These are phyloP conservation scores for Calliphora vicina DNA, from an alignment of 1,140 invertebrate species.

Conservation along the genomic window DNA sequence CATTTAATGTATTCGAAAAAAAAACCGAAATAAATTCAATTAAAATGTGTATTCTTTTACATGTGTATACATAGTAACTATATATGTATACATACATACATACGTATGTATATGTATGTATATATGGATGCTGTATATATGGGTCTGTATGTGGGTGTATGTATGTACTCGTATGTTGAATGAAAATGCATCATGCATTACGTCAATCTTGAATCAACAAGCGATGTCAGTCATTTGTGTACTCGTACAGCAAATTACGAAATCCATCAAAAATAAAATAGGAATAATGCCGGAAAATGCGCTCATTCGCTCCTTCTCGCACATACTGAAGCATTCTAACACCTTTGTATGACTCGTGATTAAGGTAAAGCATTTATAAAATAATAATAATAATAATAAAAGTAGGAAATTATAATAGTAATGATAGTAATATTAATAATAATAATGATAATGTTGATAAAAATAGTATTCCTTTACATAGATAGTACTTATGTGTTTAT, in stretches of 20 bases:
- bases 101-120: neutral
- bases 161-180: neutral
- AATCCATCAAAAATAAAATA: neutral
- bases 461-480: neutral
- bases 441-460: conserved; percentile 18
- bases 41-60: neutral
- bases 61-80: neutral
- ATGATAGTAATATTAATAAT: neutral
- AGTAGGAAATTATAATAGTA: neutral
- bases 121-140: neutral
- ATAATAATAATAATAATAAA: conserved; percentile 9
- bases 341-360: conserved; percentile 18
- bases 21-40: neutral
- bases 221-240: neutral
- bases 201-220: conserved; percentile 37
- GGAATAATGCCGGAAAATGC: neutral
- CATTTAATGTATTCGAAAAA: neutral
- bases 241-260: neutral
- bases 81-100: neutral
- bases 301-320: neutral
- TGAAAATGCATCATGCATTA: neutral
- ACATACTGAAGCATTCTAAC: neutral
- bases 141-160: neutral
- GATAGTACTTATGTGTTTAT: no score
- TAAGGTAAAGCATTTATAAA: conserved; percentile 24